Evolutionary conservation across 2,113 vertebrate species (phyloP).

Genomic region (Rhinoptilus africanus): DNA sequence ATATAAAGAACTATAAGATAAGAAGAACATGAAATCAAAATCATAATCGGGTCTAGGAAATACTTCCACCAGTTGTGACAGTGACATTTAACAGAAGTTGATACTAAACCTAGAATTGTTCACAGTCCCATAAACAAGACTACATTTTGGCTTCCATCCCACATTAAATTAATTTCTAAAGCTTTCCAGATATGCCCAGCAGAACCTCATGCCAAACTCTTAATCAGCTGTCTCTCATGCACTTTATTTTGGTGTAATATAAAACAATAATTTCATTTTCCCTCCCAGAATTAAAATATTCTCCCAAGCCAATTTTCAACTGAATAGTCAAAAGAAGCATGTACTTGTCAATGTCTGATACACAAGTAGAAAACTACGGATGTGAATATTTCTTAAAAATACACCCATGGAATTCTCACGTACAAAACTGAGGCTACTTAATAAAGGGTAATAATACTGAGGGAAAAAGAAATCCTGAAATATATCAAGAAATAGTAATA

Average conservation of each 20-base stretch:
- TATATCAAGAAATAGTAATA: background rate
- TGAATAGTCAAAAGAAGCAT: background rate
- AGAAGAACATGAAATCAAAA: background rate
- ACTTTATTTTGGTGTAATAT: background rate
- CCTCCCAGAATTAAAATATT: background rate
- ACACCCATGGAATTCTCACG: background rate
- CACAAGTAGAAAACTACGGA: background rate
- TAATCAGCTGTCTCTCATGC: background rate
- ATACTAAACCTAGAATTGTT: background rate
- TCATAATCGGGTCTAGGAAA: background rate
- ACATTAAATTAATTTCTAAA: constrained; percentile 11
- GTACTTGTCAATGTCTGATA: background rate
- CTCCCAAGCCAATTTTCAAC: background rate
- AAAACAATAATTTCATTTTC: background rate
- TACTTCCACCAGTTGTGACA: background rate
- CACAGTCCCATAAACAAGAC: background rate
- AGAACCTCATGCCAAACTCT: background rate
- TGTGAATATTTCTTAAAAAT: background rate
- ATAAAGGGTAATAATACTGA: background rate
- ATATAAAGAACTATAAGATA: background rate
- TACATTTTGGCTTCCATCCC: background rate
- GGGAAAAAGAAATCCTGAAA: background rate
- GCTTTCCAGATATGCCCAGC: background rate
- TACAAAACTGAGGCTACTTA: background rate
- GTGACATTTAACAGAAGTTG: background rate